Evolutionary conservation across 2,888 invertebrate genomes (phyloP).

Genomic region (Thymelicus lineola): DNA sequence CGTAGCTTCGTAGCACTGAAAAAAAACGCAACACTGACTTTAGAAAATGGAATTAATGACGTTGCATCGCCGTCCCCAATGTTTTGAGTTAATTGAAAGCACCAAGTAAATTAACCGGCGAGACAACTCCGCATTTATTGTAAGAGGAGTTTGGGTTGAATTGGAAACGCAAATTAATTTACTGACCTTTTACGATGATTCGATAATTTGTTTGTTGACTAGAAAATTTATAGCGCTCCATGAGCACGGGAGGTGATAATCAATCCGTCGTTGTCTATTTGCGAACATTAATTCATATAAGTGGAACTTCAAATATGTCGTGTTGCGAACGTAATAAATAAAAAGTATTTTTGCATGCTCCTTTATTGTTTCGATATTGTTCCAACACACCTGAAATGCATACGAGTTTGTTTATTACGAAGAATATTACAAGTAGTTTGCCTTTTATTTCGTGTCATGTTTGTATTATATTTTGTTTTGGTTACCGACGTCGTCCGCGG

Average conservation of each 20-base stretch:
- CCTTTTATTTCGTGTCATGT: constrained; percentile 1
- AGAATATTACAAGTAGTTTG: not conserved
- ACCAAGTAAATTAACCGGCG: constrained; percentile 45
- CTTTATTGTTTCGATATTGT: constrained; percentile 2
- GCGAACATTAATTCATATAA: constrained; percentile 25
- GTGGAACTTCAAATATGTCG: constrained; percentile 18
- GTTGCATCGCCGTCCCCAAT: constrained; percentile 48
- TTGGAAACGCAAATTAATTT: constrained; percentile 48
- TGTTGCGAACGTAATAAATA: constrained; percentile 1
- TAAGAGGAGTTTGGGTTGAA: constrained; percentile 46
- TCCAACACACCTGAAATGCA: not conserved
- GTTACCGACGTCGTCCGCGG: not conserved
- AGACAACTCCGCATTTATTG: constrained; percentile 41
- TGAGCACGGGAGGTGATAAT: constrained; percentile 19
- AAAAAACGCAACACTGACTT: constrained; percentile 45
- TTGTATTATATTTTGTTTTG: not conserved
- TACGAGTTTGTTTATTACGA: not conserved
- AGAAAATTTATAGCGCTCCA: constrained; percentile 37
- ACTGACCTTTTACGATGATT: constrained; percentile 43
- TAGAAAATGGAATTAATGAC: constrained; percentile 54
- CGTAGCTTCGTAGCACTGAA: constrained; percentile 60
- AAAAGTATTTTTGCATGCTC: not conserved
- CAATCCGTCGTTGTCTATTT: constrained; percentile 29
- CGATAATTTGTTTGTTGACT: constrained; percentile 43
- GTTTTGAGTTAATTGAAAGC: constrained; percentile 55